These are phyloP conservation scores for Calliphora vicina DNA, from an alignment of 1,140 invertebrate genomes.

Conservation along the genomic window DNA sequence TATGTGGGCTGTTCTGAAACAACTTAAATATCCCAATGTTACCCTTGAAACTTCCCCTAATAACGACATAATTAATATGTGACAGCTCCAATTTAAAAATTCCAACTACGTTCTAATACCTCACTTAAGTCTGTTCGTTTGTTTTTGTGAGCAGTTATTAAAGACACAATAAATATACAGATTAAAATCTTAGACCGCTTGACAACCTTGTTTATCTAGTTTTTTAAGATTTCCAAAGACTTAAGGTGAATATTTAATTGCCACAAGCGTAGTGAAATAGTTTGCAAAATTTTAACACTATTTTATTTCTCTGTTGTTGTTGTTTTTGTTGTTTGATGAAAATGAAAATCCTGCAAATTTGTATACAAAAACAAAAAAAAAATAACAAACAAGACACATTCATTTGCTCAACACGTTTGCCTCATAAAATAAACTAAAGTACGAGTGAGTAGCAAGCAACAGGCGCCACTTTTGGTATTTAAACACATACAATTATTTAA, in stretches of 20 bases:
- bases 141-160: too few species aligned
- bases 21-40: too few species aligned
- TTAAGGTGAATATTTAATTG: neutral
- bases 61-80: too few species aligned
- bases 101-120: neutral
- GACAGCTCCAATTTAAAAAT: neutral
- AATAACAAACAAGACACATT: too few species aligned
- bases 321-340: neutral
- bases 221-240: neutral
- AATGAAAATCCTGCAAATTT: neutral
- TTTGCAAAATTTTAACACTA: too few species aligned
- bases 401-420: neutral
- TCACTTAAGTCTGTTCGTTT: conserved; percentile 6
- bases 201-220: neutral
- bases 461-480: conserved; percentile 1
- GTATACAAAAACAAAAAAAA: too few species aligned
- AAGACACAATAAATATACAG: neutral
- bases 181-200: neutral
- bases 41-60: too few species aligned
- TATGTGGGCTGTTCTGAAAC: too few species aligned
- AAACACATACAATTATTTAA: conserved; percentile 7
- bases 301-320: too few species aligned
- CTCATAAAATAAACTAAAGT: neutral
- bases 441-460: neutral
- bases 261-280: too few species aligned